Base-by-base conservation (phyloP, 2,888 invertebrate species). In the Tenthredo amoena region DNA sequence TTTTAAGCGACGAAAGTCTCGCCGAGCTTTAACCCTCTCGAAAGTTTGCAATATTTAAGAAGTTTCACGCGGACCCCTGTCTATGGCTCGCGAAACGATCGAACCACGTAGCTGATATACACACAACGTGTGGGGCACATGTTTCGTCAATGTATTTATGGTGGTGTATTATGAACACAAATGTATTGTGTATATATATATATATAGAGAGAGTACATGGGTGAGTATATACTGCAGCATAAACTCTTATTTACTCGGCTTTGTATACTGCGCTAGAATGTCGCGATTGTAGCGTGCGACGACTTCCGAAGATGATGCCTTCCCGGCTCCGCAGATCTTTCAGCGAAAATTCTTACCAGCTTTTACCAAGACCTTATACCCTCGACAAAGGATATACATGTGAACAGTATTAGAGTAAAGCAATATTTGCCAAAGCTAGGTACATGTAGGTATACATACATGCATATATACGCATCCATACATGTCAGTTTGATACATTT, bases 21-120 rank as follows among this genome's bases (percentile, higher is more conserved):
- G 34, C 68, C 34, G 34, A 68, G 68, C 18, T 68, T 68, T 34
- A 18, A 34, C 34, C 34, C 68, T 26, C 34, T 34, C 15, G 4
- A 34, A 68, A 68, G 15, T 34, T 68, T 68, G 68, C 7, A 68
- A 68, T 68, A 68, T 68, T 68, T 34, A 68, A 68, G 31, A 68
- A 68, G 34, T 68, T 34, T 65, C 65, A 65, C 65, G 65, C 65
- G 31, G 15, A 10, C 10, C 31, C 65, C 10, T 6, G 10, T 65
- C 3, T 68, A 34, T 15, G 68, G 68, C 18, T 68, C 7, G 68
- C 34, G 68, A 34, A 68, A 68, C 68, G 68, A 68, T 68, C 68
- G 68, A 34, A 68, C 15, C 68, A 68, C 34, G 68, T 68, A 58
- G 7, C 18, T n/a, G 21, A 6, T 18, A 34, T 34, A 65, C 4